These are phyloP conservation scores for Riparia riparia DNA, from an alignment of 2,113 vertebrate genomes.

Conservation along the genomic window DNA sequence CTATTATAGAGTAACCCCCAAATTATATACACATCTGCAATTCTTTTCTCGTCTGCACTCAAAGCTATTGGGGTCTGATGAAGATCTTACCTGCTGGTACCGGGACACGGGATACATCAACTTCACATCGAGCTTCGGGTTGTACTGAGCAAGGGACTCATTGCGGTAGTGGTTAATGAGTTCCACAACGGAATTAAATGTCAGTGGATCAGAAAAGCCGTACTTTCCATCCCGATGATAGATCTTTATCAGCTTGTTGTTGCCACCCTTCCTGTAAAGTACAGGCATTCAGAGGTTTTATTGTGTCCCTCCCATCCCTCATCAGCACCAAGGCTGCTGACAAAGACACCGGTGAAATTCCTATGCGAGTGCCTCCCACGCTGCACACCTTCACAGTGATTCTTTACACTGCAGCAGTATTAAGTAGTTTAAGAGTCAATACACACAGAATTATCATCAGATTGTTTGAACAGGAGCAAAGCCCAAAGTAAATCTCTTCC, in stretches of 20 bases:
- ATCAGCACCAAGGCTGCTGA: background rate
- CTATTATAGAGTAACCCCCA: background rate
- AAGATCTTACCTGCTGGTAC: constrained; percentile 86
- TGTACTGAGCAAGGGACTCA: constrained; percentile 94
- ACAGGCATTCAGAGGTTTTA: constrained; percentile 18
- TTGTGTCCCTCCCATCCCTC: background rate
- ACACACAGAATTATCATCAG: constrained; percentile 7
- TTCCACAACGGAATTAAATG: constrained; percentile 93
- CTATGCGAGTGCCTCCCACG: background rate
- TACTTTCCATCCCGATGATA: constrained; percentile 93
- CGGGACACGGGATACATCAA: constrained; percentile 90
- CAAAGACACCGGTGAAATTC: background rate
- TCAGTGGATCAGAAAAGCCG: constrained; percentile 95
- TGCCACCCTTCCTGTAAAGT: constrained; percentile 91
- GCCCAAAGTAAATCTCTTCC: constrained; percentile 1
- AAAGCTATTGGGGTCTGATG: background rate
- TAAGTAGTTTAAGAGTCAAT: background rate
- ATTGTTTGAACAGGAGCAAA: constrained; percentile 43
- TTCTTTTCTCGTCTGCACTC: background rate
- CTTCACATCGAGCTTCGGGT: constrained; percentile 93
- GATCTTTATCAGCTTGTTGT: constrained; percentile 97
- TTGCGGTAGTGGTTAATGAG: constrained; percentile 95
- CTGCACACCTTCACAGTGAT: background rate
- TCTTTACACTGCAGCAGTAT: background rate
- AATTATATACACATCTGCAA: background rate